These are phyloP conservation scores for Pollenia griseotomentosa DNA, from an alignment of 2,888 invertebrate species.

Conservation along the genomic window DNA sequence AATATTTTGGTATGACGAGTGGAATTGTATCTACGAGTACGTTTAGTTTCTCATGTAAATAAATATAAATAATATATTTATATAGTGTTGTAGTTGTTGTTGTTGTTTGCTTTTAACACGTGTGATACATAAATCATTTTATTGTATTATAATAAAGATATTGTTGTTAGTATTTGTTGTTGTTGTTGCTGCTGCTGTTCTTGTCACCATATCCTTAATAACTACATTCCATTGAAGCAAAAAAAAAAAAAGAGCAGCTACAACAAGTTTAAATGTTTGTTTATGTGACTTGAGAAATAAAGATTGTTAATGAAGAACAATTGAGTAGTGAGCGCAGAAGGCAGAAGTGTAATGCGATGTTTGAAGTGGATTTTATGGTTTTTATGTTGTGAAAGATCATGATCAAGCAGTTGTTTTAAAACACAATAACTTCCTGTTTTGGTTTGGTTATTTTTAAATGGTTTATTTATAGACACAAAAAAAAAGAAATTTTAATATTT, in stretches of 20 bases:
- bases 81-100: neutral
- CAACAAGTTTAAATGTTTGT: conserved; percentile 34
- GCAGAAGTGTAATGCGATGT: neutral
- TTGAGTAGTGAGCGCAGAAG: neutral
- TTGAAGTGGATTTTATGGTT: conserved; percentile 43
- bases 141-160: conserved; percentile 57
- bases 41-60: conserved; percentile 41
- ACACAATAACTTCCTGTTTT: conserved; percentile 26
- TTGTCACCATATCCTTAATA: conserved; percentile 69
- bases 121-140: conserved; percentile 72
- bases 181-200: conserved; percentile 19
- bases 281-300: conserved; percentile 8
- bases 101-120: conserved; percentile 64
- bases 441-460: neutral
- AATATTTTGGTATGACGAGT: conserved; percentile 14
- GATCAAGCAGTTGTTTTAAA: conserved; percentile 7
- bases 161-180: conserved; percentile 25
- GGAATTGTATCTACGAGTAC: conserved; percentile 31
- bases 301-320: neutral
- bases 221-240: conserved; percentile 35
- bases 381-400: conserved; percentile 29
- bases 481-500: neutral
- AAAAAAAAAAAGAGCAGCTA: conserved; percentile 1
- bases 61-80: conserved; percentile 37
- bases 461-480: conserved; percentile 25